Conservation (phyloP, 2,113 vertebrate genomes). For the Alosa alosa region DNA sequence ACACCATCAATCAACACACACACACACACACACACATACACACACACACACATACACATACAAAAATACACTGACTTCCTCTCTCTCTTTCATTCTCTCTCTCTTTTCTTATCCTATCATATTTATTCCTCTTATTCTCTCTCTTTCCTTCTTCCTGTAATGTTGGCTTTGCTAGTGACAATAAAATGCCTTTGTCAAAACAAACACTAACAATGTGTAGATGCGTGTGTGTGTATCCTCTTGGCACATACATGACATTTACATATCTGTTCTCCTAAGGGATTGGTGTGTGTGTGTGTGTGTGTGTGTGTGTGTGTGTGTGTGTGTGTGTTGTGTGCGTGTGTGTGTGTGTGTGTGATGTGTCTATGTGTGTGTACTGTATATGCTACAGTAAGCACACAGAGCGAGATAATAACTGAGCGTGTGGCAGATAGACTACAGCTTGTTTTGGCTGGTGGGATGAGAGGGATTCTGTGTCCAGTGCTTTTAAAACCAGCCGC, state of each 20-base stretch:
- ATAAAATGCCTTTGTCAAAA: not conserved
- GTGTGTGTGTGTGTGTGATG: not conserved
- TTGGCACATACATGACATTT: not conserved
- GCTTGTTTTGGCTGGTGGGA: no score
- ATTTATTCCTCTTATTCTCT: not conserved
- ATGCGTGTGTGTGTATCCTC: not conserved
- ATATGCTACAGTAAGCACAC: no score
- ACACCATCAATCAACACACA: constrained; percentile 7
- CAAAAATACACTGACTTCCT: not conserved
- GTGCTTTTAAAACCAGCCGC: no score
- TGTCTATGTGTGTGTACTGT: not conserved
- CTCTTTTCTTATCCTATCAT: not conserved
- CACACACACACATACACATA: not conserved
- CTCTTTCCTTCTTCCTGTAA: not conserved
- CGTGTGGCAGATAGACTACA: no score
- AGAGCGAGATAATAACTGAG: no score
- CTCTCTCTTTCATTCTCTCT: not conserved
- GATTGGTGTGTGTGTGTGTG: not conserved
- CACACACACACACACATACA: constrained; percentile 17
- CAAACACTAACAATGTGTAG: not conserved
- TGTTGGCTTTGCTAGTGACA: not conserved
- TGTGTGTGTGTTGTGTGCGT: constrained; percentile 30
- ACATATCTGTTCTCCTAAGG: not conserved
- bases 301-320: constrained; percentile 16
- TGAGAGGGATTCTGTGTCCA: no score